These are phyloP conservation scores for Esox niger DNA, from an alignment of 2,113 vertebrate genomes.

Conservation along the genomic window DNA sequence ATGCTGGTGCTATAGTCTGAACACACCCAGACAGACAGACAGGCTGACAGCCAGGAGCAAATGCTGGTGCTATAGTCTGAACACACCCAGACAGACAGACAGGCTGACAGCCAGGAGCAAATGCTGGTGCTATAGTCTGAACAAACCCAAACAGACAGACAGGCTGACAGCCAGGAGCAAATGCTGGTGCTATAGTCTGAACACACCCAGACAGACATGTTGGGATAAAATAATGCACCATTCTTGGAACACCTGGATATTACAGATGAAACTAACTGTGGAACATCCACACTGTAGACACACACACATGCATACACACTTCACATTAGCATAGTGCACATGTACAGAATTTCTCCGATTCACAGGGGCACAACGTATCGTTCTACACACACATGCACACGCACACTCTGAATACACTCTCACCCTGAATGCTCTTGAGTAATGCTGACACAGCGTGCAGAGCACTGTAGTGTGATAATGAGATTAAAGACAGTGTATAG, in stretches of 20 bases:
- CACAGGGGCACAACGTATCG: no score
- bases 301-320: background rate
- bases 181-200: background rate
- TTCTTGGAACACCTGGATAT: constrained; percentile 30
- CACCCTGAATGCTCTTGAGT: background rate
- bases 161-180: background rate
- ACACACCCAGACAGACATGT: background rate
- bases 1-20: no score
- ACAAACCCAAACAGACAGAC: no score
- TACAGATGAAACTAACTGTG: background rate
- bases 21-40: no score
- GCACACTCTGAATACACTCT: background rate
- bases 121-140: no score
- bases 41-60: no score
- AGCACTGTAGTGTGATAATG: background rate
- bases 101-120: no score
- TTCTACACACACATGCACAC: background rate
- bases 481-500: constrained; percentile 1
- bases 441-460: background rate
- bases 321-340: background rate
- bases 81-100: no score
- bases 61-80: no score
- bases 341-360: background rate
- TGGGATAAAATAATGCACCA: constrained; percentile 4
- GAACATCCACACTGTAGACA: constrained; percentile 1